These are phyloP conservation scores for Paragorgia papillata DNA, from an alignment of 92 coral and sea anemone genomes.

Conservation along the genomic window DNA sequence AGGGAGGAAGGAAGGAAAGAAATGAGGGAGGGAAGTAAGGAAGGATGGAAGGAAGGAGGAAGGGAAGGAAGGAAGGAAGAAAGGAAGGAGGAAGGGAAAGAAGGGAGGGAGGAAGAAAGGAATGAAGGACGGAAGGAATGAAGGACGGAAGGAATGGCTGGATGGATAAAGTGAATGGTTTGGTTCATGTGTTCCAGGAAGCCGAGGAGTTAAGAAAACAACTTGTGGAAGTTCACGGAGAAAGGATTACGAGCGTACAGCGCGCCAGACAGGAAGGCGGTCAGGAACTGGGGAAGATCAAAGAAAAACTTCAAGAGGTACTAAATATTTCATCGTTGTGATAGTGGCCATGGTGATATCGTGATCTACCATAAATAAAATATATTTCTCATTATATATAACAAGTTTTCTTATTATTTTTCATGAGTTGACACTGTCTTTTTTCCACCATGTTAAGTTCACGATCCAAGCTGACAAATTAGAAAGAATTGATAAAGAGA, in stretches of 20 bases:
- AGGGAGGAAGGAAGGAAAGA: too few species aligned
- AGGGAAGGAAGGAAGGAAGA: too few species aligned
- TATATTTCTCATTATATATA: not conserved
- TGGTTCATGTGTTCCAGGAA: conserved; percentile 60
- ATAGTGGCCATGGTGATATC: not conserved
- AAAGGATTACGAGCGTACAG: conserved; percentile 73
- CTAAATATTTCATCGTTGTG: not conserved
- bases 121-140: too few species aligned
- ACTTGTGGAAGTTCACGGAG: conserved; percentile 82
- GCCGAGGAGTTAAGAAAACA: conserved; percentile 76
- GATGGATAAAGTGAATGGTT: not conserved
- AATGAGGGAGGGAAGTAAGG: too few species aligned
- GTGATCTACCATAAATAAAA: too few species aligned
- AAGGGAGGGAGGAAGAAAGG: too few species aligned
- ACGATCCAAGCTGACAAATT: conserved; percentile 65
- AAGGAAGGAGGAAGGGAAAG: too few species aligned
- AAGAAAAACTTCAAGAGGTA: conserved; percentile 86
- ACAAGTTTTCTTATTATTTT: not conserved
- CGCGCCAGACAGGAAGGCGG: conserved; percentile 72
- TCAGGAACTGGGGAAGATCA: conserved; percentile 72
- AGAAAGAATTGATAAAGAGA: conserved; percentile 70
- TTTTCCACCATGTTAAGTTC: conserved; percentile 56
- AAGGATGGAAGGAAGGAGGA: too few species aligned
- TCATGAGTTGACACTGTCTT: not conserved
- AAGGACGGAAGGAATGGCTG: too few species aligned